Conservation (phyloP, 2,888 invertebrate genomes). For the Scaptomyza parva region DNA sequence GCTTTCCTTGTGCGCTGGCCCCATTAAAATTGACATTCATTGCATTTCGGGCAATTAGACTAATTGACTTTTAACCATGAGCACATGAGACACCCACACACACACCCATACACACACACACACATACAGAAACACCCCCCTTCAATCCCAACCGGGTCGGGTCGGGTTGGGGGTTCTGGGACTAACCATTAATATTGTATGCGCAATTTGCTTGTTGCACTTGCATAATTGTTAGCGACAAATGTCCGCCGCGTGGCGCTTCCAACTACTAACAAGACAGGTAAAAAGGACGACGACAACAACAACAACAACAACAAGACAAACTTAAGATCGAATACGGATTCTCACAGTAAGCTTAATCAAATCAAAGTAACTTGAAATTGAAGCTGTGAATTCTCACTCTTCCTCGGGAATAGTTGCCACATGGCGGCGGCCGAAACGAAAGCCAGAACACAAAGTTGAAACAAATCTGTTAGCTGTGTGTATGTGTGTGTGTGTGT, state of each 20-base stretch:
- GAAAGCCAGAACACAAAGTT: not conserved
- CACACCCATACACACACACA: not conserved
- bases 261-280: constrained; percentile 1
- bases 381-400: constrained; percentile 42
- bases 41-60: constrained; percentile 75
- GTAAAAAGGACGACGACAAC: not conserved
- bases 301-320: too few relatives aligned
- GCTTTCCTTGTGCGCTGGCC: constrained; percentile 65
- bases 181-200: constrained; percentile 61
- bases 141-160: constrained; percentile 2
- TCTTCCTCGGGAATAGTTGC: constrained; percentile 52
- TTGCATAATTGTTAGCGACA: constrained; percentile 28
- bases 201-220: constrained; percentile 27
- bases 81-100: constrained; percentile 47
- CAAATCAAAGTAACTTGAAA: constrained; percentile 1
- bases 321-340: not conserved
- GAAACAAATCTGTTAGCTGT: constrained; percentile 7
- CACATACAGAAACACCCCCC: not conserved
- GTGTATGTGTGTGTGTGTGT: constrained; percentile 20
- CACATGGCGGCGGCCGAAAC: constrained; percentile 49
- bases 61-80: constrained; percentile 77
- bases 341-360: not conserved
- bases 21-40: constrained; percentile 78
- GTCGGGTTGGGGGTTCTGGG: too few relatives aligned
- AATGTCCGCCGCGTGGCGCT: constrained; percentile 8